Base-by-base conservation (phyloP, 1,140 invertebrate species). In the Formica exsecta region DNA sequence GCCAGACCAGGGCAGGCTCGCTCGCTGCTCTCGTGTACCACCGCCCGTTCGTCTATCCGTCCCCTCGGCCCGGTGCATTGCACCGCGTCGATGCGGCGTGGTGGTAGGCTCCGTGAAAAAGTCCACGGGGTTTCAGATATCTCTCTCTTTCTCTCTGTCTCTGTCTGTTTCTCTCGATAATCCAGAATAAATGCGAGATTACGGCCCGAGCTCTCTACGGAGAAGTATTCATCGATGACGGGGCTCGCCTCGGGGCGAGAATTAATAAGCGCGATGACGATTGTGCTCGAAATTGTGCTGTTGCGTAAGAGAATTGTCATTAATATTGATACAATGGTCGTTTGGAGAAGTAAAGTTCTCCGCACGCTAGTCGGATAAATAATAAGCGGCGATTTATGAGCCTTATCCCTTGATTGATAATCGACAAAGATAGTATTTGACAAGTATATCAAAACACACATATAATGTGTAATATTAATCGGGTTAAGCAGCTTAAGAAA, bases 51-150 rank as follows among this genome's bases (percentile, higher is more conserved):
- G 87, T 87, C 73, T 62, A 83, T 41, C 81, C 83, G 74, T 88
- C 88, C 81, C 88, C 87, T 88, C 87, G 81, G 71, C 75, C 81
- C 80, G 87, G 87, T 86, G 68, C 87, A 86, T 86, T 89, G 88
- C 88, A 89, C 87, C 87, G 80, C 70, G 86, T 73, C 81, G 38
- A 44, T 44, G 66, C 79, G 8, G 66, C 68, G 79, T 80, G 79
- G 66, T 59, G 44, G 65, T 51, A 16, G 79, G 68, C 54, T 51
- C 16, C 4, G 22, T 68, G 79, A 83, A 83, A 83, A 81, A 81
- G 79, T 73, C 51, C 19, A 13, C 25, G 77, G 25, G 66, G 66
- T 81, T 81, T 73, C 79, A 71, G 79, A 38, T 54, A 70, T 81
- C 66, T 73, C 44, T 16, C 3, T 48, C 44, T 48, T 3, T 16